phyloP scores from a whole-genome alignment of 2,888 invertebrate genomes.

The Microctonus hyperodae region DNA sequence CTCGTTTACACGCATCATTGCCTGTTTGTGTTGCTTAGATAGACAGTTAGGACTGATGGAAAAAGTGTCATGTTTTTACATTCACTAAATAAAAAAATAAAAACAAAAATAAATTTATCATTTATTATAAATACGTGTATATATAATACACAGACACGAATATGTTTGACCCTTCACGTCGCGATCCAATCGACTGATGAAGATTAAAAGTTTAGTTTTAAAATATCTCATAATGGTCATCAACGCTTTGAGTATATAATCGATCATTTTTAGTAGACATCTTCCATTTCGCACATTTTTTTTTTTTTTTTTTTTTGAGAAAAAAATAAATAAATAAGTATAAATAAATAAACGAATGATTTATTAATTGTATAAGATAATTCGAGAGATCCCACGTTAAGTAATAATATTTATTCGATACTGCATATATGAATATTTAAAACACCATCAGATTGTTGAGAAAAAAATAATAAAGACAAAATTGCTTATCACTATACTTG shows the following conservation, averaged over 20 bases:
- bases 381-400: too few relatives aligned
- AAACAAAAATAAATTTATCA: neutral
- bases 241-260: conserved; percentile 40
- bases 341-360: too few relatives aligned
- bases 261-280: conserved; percentile 50
- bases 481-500: neutral
- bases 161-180: too few relatives aligned
- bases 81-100: neutral
- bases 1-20: conserved; percentile 10
- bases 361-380: too few relatives aligned
- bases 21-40: neutral
- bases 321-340: too few relatives aligned
- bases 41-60: neutral
- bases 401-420: too few relatives aligned
- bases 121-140: too few relatives aligned
- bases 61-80: conserved; percentile 15
- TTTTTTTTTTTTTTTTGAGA: conserved; percentile 24
- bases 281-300: conserved; percentile 51
- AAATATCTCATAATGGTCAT: conserved; percentile 43
- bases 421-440: too few relatives aligned
- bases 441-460: too few relatives aligned
- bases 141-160: too few relatives aligned
- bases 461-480: too few relatives aligned
- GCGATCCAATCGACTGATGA: conserved; percentile 38
- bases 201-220: conserved; percentile 46